phyloP scores from a whole-genome alignment of 1,140 invertebrate genomes.

The Nephila pilipes region DNA sequence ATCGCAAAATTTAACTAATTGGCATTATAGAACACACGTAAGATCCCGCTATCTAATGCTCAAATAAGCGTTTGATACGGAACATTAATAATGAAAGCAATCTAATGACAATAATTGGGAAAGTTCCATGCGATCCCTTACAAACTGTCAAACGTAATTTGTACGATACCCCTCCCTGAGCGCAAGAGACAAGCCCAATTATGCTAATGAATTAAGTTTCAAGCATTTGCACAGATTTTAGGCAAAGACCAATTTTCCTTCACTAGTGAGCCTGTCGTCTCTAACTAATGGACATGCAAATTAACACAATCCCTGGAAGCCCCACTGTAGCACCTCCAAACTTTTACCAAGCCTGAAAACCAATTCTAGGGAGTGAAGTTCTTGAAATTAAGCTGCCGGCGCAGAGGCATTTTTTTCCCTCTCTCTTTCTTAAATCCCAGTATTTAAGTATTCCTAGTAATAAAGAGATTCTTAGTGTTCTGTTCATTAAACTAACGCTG shows the following conservation, averaged over 20 bases:
- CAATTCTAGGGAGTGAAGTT: background rate
- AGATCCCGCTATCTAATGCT: too few species aligned
- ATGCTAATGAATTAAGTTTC: constrained; percentile 73
- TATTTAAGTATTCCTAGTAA: constrained; percentile 41
- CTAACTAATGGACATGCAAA: constrained; percentile 72
- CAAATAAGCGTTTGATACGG: too few species aligned
- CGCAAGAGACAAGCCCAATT: constrained; percentile 61
- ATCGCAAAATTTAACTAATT: too few species aligned
- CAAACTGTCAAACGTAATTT: constrained; percentile 37
- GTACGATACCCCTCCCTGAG: background rate
- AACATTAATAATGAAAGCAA: too few species aligned
- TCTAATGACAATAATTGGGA: too few species aligned
- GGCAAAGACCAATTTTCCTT: constrained; percentile 55
- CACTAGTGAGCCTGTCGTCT: background rate
- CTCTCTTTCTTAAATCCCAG: constrained; percentile 7
- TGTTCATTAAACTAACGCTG: constrained; percentile 4
- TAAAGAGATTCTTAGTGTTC: background rate
- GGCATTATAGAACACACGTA: too few species aligned
- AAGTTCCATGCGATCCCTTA: background rate
- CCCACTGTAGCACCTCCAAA: background rate
- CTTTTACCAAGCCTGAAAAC: constrained; percentile 26
- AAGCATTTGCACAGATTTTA: constrained; percentile 67
- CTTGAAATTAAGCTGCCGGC: constrained; percentile 34
- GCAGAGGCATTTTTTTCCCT: background rate
- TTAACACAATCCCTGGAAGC: constrained; percentile 59